phyloP scores from a whole-genome alignment of 2,888 invertebrate genomes.

The Melipona beecheii region DNA sequence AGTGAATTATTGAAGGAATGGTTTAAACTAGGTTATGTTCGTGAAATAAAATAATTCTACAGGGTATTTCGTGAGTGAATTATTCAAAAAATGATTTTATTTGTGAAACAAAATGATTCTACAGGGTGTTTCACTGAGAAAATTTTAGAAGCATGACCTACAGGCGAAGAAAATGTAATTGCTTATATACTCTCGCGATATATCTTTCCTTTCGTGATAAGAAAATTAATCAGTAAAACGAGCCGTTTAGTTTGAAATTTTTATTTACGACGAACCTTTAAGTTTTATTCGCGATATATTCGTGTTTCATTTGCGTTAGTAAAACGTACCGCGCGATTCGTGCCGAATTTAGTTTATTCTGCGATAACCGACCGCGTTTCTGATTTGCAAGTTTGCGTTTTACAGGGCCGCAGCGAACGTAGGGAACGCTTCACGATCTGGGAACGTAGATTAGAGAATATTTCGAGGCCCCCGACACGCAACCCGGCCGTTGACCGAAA shows the following conservation, averaged over 20 bases:
- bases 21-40: too few relatives aligned
- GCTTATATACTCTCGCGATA: too few relatives aligned
- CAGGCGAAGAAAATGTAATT: too few relatives aligned
- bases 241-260: background rate
- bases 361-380: constrained; percentile 24
- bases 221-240: background rate
- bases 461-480: constrained; percentile 50
- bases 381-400: constrained; percentile 36
- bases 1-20: too few relatives aligned
- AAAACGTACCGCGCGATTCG: background rate
- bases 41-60: background rate
- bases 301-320: background rate
- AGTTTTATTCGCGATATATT: background rate
- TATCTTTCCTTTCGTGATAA: too few relatives aligned
- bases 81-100: background rate
- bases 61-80: background rate
- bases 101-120: background rate
- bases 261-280: background rate
- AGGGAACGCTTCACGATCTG: constrained; percentile 13
- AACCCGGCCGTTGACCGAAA: constrained; percentile 42
- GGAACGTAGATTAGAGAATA: constrained; percentile 32
- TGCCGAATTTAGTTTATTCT: background rate
- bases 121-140: too few relatives aligned
- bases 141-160: too few relatives aligned
- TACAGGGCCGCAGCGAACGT: background rate